Base-by-base conservation (phyloP, 2,113 vertebrate species). In the Equus przewalskii region DNA sequence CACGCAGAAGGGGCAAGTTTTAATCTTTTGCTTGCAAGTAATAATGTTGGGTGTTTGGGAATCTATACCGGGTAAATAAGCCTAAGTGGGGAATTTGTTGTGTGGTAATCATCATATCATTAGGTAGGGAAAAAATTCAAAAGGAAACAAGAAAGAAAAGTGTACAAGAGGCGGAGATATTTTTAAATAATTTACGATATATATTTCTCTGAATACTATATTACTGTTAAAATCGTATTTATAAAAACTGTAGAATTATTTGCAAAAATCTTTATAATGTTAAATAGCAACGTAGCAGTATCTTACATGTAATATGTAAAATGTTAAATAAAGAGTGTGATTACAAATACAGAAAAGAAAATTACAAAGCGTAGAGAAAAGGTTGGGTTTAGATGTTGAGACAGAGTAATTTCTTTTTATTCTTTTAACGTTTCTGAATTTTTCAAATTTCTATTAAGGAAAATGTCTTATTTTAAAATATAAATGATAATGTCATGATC, bases 201-300 rank as follows among this genome's bases (percentile, higher is more conserved):
- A 4, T 92, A 36, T 96, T 91, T 97, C 70, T 89, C 62, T 76
- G 44, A 81, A 91, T 94, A 83, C 83, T 83, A 86, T 67, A 6
- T 16, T 84, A 96, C 24, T 65, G 18, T 94, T 54, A 91, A 96
- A 95, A 87, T 96, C 18, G 12, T 70, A 81, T 96, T 69, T 89
- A 79, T 92, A 60, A 95, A 89, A 92, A 84, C 18, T 60, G 18
- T 79, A 64, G 33, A 82, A 86, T 96, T 96, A 81, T 67, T 95
- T 85, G 62, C 46, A 6, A 70, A 88, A 93, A 93, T 82, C 6
- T 70, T 88, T 95, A 75, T 78, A 51, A 72, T 81, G 30, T 96
- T 93, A 93, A 93, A n/a, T 75, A n/a, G 33, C 62, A 49, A 70
- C 84, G 73, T 60, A 72, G 65, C 54, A 64, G 64, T 64, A 62